Percentiles rank a stretch among this genome's conserved stretches.
Conservation (phyloP, 2,113 vertebrate species). For the Cyanistes caeruleus region DNA sequence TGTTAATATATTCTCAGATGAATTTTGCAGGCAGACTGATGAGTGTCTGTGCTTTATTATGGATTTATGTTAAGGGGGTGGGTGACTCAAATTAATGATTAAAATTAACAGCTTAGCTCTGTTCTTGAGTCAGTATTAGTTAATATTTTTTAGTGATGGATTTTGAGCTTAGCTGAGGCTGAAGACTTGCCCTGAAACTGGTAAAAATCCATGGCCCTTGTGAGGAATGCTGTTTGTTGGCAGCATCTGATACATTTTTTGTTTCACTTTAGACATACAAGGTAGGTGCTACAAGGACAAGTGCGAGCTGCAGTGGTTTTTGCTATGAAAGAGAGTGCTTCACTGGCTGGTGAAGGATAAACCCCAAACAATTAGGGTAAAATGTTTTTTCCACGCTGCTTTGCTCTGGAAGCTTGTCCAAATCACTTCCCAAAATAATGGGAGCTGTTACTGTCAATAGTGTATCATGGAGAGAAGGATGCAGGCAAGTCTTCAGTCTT, state of each 20-base stretch:
- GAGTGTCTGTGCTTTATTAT: not conserved
- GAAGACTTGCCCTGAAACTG: not conserved
- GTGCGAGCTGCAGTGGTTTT: not conserved
- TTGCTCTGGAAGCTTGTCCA: not conserved
- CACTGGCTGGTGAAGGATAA: not conserved
- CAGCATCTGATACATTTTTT: not conserved
- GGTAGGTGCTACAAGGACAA: not conserved
- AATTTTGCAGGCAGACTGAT: not conserved
- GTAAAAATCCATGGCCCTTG: accelerated
- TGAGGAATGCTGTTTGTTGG: not conserved
- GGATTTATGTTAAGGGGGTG: not conserved
- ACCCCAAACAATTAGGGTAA: not conserved
- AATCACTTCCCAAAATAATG: not conserved
- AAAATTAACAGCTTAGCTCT: not conserved
- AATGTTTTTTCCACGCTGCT: not conserved
- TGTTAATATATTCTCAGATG: not conserved
- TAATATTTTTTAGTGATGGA: not conserved
- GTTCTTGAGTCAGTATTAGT: not conserved
- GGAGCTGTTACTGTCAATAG: not conserved
- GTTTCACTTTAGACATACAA: not conserved
- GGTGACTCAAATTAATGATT: not conserved
- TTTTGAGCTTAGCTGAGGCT: not conserved
- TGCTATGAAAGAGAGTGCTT: not conserved
- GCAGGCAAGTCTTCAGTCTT: not conserved
- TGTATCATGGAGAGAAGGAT: not conserved